phyloP scores from a whole-genome alignment of 1,140 invertebrate species.

The Vollenhovia emeryi region DNA sequence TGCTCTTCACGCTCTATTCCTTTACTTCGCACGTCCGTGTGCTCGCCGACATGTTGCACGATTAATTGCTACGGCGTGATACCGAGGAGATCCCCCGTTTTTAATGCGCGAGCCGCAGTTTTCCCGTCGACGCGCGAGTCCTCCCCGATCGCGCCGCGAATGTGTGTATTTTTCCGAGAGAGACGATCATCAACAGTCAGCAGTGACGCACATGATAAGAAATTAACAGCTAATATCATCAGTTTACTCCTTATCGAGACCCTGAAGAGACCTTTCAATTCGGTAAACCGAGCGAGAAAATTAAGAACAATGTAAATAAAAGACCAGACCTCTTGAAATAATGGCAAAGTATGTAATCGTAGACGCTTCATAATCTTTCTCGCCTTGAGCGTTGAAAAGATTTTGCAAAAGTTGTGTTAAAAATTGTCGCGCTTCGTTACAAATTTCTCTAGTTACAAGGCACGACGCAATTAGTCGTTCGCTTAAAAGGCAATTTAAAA shows the following conservation, averaged over 20 bases:
- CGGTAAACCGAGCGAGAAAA: neutral
- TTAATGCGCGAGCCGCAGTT: neutral
- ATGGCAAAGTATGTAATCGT: neutral
- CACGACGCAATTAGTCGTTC: neutral
- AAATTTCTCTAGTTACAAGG: neutral
- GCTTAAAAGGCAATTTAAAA: neutral
- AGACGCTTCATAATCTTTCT: too few relatives aligned
- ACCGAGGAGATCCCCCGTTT: neutral
- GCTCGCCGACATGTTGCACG: conserved; percentile 14
- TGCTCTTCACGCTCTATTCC: conserved; percentile 13
- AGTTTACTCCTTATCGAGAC: neutral
- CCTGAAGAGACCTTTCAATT: neutral
- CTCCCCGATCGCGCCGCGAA: neutral
- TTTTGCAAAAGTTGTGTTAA: neutral
- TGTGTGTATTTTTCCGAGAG: neutral
- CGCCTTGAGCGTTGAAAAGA: neutral
- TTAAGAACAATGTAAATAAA: neutral
- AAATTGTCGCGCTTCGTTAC: neutral
- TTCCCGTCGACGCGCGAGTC: too few relatives aligned
- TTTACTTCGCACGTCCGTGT: conserved; percentile 23
- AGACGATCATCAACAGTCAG: conserved; percentile 17
- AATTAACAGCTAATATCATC: neutral
- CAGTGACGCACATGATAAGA: neutral
- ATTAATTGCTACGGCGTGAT: conserved; percentile 51
- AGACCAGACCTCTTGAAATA: neutral